Conservation (phyloP, 1,140 invertebrate genomes). For the Coptotermes formosanus region DNA sequence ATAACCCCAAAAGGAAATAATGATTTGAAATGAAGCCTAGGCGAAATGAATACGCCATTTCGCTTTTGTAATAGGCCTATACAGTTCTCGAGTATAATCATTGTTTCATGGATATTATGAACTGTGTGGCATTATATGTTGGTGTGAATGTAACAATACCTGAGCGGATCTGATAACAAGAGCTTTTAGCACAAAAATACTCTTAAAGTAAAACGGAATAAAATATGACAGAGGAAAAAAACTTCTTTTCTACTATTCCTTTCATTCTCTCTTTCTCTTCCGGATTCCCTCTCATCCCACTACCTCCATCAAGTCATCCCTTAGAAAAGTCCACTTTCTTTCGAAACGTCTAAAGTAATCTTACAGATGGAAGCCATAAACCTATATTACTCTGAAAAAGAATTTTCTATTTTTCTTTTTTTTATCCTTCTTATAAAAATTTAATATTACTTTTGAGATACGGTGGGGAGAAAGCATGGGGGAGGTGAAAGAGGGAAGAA, state of each 20-base stretch:
- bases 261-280: slow-evolving; percentile 21
- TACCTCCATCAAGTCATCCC: slow-evolving; percentile 16
- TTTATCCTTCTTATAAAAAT: slow-evolving; percentile 46
- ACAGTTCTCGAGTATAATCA: background rate
- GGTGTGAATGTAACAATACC: slow-evolving; percentile 22
- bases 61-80: background rate
- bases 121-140: background rate
- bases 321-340: slow-evolving; percentile 41
- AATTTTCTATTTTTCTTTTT: slow-evolving; percentile 46
- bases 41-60: background rate
- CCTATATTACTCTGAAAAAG: slow-evolving; percentile 48
- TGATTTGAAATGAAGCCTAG: slow-evolving; percentile 1
- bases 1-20: slow-evolving; percentile 1
- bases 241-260: background rate
- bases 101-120: slow-evolving; percentile 9
- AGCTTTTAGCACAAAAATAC: slow-evolving; percentile 31
- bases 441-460: slow-evolving; percentile 45
- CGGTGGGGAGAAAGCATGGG: background rate
- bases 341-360: slow-evolving; percentile 47
- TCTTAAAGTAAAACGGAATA: slow-evolving; percentile 21
- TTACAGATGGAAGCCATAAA: slow-evolving; percentile 50
- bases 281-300: background rate
- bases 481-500: background rate
- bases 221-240: background rate
- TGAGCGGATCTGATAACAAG: slow-evolving; percentile 27